These are phyloP conservation scores for Amphipoea lucens DNA, from an alignment of 2,888 invertebrate species.

Conservation along the genomic window DNA sequence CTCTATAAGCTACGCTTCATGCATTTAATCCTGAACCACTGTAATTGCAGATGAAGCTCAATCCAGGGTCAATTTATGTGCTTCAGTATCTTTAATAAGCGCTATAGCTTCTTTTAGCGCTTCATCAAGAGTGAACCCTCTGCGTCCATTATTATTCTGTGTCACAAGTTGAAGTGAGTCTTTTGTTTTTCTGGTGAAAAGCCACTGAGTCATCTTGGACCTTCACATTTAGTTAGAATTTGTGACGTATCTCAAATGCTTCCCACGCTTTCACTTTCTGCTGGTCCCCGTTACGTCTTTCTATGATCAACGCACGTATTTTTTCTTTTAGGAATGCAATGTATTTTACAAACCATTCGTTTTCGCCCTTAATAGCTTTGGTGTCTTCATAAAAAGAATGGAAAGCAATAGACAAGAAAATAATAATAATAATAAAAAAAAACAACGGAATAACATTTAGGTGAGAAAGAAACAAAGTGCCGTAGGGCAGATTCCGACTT, in stretches of 20 bases:
- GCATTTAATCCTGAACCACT: not conserved
- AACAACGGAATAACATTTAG: slow-evolving; percentile 29
- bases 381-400: slow-evolving; percentile 31
- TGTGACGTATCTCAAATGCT: slow-evolving; percentile 49
- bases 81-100: not conserved
- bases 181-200: slow-evolving; percentile 67
- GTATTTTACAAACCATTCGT: slow-evolving; percentile 25
- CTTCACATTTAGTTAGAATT: slow-evolving; percentile 63
- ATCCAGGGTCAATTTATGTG: not conserved
- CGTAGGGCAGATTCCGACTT: slow-evolving; percentile 38
- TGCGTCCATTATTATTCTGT: slow-evolving; percentile 23
- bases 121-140: slow-evolving; percentile 23
- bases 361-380: slow-evolving; percentile 29
- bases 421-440: too few relatives aligned
- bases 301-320: slow-evolving; percentile 46
- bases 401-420: slow-evolving; percentile 18
- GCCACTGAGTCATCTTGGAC: slow-evolving; percentile 60
- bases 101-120: not conserved
- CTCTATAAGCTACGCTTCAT: not conserved
- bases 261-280: slow-evolving; percentile 65
- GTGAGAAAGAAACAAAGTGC: slow-evolving; percentile 47
- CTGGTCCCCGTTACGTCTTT: slow-evolving; percentile 34
- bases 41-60: not conserved
- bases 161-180: slow-evolving; percentile 38
- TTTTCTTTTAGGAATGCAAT: slow-evolving; percentile 35